Evolutionary conservation across 1,140 invertebrate genomes (phyloP).

Genomic region (Drosophila nikananu): DNA sequence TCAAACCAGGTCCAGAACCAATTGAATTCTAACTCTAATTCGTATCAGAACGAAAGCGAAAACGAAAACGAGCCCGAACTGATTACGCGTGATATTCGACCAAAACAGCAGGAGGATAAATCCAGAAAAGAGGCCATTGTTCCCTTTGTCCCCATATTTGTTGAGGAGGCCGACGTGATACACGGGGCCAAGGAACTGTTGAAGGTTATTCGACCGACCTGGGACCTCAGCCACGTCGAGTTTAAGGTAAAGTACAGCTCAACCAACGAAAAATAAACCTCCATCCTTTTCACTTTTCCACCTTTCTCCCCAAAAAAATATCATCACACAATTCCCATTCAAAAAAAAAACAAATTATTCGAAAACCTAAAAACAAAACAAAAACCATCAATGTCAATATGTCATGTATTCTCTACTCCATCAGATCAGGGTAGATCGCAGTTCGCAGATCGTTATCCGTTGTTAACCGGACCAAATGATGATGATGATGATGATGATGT

Average conservation of each 20-base stretch:
- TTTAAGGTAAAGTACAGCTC: slow-evolving; percentile 86
- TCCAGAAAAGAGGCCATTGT: slow-evolving; percentile 60
- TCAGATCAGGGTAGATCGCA: slow-evolving; percentile 39
- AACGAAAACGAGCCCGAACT: slow-evolving; percentile 43
- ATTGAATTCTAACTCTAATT: slow-evolving; percentile 57
- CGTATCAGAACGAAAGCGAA: slow-evolving; percentile 46
- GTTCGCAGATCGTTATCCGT: slow-evolving; percentile 41
- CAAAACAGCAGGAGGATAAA: slow-evolving; percentile 49
- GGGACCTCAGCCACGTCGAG: slow-evolving; percentile 86
- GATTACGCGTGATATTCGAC: slow-evolving; percentile 46
- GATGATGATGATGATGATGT: slow-evolving; percentile 28
- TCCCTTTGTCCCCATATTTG: slow-evolving; percentile 85
- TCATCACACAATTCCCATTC: slow-evolving; percentile 7
- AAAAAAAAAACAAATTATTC: not conserved
- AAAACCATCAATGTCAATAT: slow-evolving; percentile 46
- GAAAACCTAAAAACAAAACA: slow-evolving; percentile 8
- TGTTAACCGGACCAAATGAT: slow-evolving; percentile 34
- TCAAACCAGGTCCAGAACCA: slow-evolving; percentile 63
- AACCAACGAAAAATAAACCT: slow-evolving; percentile 1
- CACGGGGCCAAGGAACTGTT: slow-evolving; percentile 86
- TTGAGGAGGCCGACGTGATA: slow-evolving; percentile 86
- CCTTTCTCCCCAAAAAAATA: not conserved
- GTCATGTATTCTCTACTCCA: slow-evolving; percentile 60
- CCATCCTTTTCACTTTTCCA: not conserved
- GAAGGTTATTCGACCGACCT: slow-evolving; percentile 86